These are phyloP conservation scores for Rhegmatorhina hoffmannsi DNA, from an alignment of 2,113 vertebrate genomes.

Conservation along the genomic window DNA sequence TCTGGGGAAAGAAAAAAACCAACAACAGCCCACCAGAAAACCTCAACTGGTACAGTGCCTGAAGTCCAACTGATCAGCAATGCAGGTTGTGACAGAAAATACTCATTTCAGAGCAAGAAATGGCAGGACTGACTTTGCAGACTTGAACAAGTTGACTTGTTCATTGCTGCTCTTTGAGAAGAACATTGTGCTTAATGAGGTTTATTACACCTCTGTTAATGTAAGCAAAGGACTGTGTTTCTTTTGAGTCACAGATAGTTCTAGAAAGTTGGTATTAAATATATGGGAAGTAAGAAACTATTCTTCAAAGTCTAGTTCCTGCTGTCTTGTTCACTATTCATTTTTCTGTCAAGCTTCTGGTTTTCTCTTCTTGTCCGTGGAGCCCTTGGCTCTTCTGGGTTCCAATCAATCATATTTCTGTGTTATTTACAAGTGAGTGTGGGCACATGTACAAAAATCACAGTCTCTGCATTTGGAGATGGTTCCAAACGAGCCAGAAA, in stretches of 20 bases:
- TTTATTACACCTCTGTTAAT: neutral
- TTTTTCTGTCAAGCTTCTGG: neutral
- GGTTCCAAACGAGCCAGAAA: neutral
- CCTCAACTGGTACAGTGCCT: neutral
- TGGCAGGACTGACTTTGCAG: neutral
- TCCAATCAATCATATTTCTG: neutral
- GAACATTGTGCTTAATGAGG: neutral
- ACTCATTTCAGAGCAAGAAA: neutral
- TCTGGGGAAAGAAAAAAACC: rapidly evolving
- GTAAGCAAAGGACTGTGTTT: neutral
- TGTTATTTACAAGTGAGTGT: neutral
- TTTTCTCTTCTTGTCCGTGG: neutral
- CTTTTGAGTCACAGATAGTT: neutral
- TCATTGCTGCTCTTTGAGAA: neutral
- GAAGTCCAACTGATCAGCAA: neutral
- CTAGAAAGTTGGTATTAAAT: neutral
- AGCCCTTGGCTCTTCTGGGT: neutral
- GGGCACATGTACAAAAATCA: neutral
- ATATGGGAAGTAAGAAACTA: neutral
- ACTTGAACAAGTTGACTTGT: neutral
- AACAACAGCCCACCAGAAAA: neutral
- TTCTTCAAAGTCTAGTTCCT: neutral
- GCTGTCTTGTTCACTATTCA: neutral
- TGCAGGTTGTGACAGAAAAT: neutral
- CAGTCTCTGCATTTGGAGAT: neutral